Percentiles rank a stretch among this genome's conserved stretches.
These are phyloP conservation scores for Metridium senile DNA, from an alignment of 92 coral and sea anemone genomes.

Conservation along the genomic window DNA sequence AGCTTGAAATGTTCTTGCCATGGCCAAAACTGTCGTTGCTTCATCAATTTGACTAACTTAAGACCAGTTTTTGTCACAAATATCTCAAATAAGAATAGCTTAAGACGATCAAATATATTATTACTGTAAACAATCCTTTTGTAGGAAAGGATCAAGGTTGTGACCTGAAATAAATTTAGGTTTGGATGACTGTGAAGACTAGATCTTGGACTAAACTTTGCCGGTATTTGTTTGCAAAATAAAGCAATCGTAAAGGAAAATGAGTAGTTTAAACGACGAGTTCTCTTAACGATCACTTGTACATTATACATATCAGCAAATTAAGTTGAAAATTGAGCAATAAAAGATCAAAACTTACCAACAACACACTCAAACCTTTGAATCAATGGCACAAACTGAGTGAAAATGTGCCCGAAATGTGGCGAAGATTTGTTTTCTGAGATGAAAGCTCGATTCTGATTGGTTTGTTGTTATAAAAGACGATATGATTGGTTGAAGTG, in stretches of 20 bases:
- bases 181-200: neutral
- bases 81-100: no score
- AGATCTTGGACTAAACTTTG: neutral
- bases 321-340: neutral
- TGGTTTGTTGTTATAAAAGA: conserved; percentile 45
- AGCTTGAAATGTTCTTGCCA: no score
- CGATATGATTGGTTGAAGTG: conserved; percentile 61
- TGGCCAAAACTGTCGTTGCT: no score
- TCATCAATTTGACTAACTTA: no score
- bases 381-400: no score
- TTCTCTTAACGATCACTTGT: neutral
- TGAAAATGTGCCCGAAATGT: neutral
- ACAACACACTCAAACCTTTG: neutral
- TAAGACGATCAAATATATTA: no score
- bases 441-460: conserved; percentile 34
- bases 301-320: neutral
- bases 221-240: conserved; percentile 2
- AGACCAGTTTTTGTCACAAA: no score
- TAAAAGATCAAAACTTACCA: neutral
- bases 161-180: neutral
- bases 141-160: no score
- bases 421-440: neutral
- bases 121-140: no score
- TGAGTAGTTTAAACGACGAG: neutral
- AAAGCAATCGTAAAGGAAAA: neutral